Conservation (phyloP, 1,140 invertebrate genomes). For the Leptinotarsa lineolata region DNA sequence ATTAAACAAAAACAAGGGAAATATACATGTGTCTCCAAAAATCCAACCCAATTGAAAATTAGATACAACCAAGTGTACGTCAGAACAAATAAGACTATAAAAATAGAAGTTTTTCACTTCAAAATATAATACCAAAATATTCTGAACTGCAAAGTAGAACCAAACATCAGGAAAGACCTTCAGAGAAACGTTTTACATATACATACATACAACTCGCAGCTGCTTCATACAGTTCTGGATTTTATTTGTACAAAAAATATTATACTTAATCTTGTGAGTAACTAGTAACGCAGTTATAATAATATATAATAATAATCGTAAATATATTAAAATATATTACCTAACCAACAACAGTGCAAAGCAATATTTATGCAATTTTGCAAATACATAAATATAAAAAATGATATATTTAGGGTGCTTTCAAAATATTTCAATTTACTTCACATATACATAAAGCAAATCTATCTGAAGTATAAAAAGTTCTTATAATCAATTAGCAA, state of each 20-base stretch:
- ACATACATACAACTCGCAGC: slow-evolving; percentile 25
- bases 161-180: slow-evolving; percentile 10
- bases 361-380: slow-evolving; percentile 32
- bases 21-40: slow-evolving; percentile 29
- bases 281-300: slow-evolving; percentile 41
- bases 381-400: slow-evolving; percentile 23
- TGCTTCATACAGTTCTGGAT: slow-evolving; percentile 23
- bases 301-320: slow-evolving; percentile 34
- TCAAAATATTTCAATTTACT: slow-evolving; percentile 29
- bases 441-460: slow-evolving; percentile 30
- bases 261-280: slow-evolving; percentile 28
- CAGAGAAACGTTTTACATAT: slow-evolving; percentile 21
- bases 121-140: too few species aligned
- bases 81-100: not conserved
- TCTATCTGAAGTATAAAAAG: slow-evolving; percentile 27
- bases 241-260: slow-evolving; percentile 33
- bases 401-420: slow-evolving; percentile 27
- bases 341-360: slow-evolving; percentile 41
- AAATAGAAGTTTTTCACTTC: too few species aligned
- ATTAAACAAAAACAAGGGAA: slow-evolving; percentile 22
- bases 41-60: not conserved
- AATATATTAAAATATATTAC: slow-evolving; percentile 41
- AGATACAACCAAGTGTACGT: not conserved
- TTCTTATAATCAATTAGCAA: slow-evolving; percentile 27
- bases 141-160: too few species aligned